Evolutionary conservation across 2,888 invertebrate species (phyloP), one percentile per base, ranked within the genome.

Genomic region (Tyria jacobaeae): DNA sequence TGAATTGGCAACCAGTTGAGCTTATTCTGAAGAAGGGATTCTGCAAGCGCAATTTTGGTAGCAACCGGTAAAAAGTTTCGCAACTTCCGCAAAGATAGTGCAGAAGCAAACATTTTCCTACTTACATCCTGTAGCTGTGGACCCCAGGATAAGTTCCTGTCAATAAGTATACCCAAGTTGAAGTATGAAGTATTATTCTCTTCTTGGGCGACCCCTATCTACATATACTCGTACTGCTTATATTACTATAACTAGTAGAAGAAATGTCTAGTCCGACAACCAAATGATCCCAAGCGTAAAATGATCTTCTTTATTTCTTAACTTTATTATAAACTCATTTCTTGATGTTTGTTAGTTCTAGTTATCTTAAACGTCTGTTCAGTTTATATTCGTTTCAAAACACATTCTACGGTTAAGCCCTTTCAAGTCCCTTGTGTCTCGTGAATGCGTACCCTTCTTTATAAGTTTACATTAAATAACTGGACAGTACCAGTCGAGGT

Each of bases 121-220:
- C n/a, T n/a, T n/a, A n/a, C n/a, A n/a, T n/a, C n/a, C n/a, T n/a
- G n/a, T n/a, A n/a, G n/a, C n/a, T n/a, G n/a, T n/a, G n/a, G n/a
- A n/a, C n/a, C n/a, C n/a, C n/a, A n/a, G n/a, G n/a, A n/a, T n/a
- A n/a, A n/a, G n/a, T n/a, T n/a, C n/a, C n/a, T n/a, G n/a, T n/a
- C n/a, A n/a, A n/a, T n/a, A n/a, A n/a, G n/a, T n/a, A n/a, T n/a
- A n/a, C n/a, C n/a, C n/a, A n/a, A n/a, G n/a, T 57, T 66, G 35
- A 60, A 57, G 60, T 52, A 53, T 47, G 65, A 72, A 75, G 73
- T 62, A 59, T 31, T 12, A 44, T 17, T 0, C 17, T 10, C 3
- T 41, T 41, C 2, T 17, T 5, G 17, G 7, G 9, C 41, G 15
- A 39, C 1, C 17, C 2, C 6, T 3, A 0, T 1, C 41, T 15